phyloP scores from a whole-genome alignment of 2,113 vertebrate genomes.

The Xyrauchen texanus region DNA sequence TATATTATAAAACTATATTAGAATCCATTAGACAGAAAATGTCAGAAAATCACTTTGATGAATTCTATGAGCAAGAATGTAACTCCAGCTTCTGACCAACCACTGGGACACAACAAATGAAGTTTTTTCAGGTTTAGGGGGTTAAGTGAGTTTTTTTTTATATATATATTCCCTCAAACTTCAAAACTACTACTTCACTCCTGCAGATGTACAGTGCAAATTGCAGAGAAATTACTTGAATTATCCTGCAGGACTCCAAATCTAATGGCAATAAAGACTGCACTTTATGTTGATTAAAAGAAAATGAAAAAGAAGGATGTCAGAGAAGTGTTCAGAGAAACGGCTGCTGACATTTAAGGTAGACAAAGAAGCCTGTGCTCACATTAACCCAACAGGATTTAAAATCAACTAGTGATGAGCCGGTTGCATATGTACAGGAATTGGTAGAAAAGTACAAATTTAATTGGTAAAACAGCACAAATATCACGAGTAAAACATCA shows the following conservation, averaged over 20 bases:
- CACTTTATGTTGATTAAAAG: slow-evolving; percentile 20
- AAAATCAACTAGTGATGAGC: background rate
- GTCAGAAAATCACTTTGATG: background rate
- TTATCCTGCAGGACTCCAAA: slow-evolving; percentile 1
- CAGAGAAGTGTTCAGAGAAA: background rate
- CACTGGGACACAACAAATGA: background rate
- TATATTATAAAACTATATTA: slow-evolving; percentile 8
- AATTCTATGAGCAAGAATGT: background rate
- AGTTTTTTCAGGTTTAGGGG: background rate
- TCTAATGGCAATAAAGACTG: background rate
- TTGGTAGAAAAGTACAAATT: too few species aligned
- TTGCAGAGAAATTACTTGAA: background rate
- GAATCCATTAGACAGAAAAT: slow-evolving; percentile 32
- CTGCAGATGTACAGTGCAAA: background rate
- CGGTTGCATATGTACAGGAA: background rate
- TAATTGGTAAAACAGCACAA: too few species aligned
- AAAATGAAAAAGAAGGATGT: background rate
- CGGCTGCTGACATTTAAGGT: slow-evolving; percentile 7
- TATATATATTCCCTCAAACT: slow-evolving; percentile 13
- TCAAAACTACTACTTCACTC: slow-evolving; percentile 1
- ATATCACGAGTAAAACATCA: too few species aligned
- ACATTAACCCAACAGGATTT: background rate
- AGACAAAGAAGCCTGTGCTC: background rate
- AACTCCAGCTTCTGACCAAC: slow-evolving; percentile 24
- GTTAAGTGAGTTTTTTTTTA: slow-evolving; percentile 18